phyloP scores from a whole-genome alignment of 2,113 vertebrate genomes.

The Rutilus rutilus region DNA sequence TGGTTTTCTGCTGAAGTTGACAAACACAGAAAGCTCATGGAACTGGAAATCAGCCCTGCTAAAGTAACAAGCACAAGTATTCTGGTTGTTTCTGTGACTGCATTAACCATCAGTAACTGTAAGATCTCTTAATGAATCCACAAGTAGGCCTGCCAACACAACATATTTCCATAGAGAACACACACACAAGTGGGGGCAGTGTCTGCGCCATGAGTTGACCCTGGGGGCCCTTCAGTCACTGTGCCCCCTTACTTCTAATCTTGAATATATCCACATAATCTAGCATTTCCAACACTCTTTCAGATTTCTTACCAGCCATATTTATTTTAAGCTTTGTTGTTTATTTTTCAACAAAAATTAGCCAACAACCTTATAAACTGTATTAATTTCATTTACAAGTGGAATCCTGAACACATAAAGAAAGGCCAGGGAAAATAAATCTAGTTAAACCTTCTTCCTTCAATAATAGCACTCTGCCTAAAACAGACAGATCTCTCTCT shows the following conservation, averaged over 20 bases:
- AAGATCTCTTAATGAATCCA: not conserved
- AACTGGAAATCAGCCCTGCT: slow-evolving; percentile 39
- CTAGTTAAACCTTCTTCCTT: too few species aligned
- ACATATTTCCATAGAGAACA: not conserved
- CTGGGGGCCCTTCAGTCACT: too few species aligned
- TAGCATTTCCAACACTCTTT: not conserved
- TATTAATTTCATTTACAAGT: too few species aligned
- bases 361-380: too few species aligned
- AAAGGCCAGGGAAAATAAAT: too few species aligned
- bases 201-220: too few species aligned
- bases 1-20: slow-evolving; percentile 10
- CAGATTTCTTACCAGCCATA: not conserved
- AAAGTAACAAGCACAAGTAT: not conserved
- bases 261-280: not conserved
- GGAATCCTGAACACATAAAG: too few species aligned
- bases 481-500: too few species aligned
- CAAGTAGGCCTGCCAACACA: not conserved
- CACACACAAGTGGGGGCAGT: too few species aligned
- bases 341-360: too few species aligned
- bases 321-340: not conserved
- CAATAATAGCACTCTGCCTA: too few species aligned
- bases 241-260: too few species aligned
- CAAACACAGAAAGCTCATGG: not conserved
- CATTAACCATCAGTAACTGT: not conserved
- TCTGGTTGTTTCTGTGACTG: not conserved